A percentile compares a stretch with the other conserved stretches of the same genome.
Evolutionary conservation across 2,113 vertebrate species (phyloP).

Genomic region (Melanerpes formicivorus): DNA sequence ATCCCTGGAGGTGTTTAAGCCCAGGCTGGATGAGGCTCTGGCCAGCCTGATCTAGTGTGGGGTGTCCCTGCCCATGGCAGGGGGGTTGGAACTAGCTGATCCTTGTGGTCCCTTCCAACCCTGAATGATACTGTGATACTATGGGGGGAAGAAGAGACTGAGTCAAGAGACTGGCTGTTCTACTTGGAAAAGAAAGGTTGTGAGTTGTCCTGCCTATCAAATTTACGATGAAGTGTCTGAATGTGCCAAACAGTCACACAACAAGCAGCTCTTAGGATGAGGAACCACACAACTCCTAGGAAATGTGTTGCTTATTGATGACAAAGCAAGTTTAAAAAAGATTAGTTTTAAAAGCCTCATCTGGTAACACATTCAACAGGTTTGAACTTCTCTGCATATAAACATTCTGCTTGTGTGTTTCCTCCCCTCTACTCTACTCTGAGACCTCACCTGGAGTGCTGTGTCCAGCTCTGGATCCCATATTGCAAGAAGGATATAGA

Average conservation of each 20-base stretch:
- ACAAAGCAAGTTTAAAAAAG: background rate
- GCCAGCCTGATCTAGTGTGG: no score
- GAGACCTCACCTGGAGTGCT: no score
- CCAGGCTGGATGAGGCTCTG: no score
- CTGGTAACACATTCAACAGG: background rate
- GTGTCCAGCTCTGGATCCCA: no score
- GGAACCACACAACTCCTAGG: background rate
- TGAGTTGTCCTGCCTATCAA: background rate
- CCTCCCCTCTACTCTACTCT: no score
- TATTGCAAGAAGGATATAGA: no score
- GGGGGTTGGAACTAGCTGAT: no score
- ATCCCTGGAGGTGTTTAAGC: no score
- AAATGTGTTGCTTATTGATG: background rate
- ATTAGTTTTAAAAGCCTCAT: background rate
- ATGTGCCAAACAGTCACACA: background rate
- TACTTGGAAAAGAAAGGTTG: background rate
- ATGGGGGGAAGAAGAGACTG: background rate
- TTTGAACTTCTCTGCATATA: background rate
- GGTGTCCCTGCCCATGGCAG: no score
- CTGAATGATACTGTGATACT: no score
- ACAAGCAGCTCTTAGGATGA: background rate
- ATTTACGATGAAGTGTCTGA: background rate
- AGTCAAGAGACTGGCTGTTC: background rate
- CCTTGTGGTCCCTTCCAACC: no score
- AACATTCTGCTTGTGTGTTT: background rate